These are phyloP conservation scores for Hycleus cichorii DNA, from an alignment of 1,140 invertebrate species.

Conservation along the genomic window DNA sequence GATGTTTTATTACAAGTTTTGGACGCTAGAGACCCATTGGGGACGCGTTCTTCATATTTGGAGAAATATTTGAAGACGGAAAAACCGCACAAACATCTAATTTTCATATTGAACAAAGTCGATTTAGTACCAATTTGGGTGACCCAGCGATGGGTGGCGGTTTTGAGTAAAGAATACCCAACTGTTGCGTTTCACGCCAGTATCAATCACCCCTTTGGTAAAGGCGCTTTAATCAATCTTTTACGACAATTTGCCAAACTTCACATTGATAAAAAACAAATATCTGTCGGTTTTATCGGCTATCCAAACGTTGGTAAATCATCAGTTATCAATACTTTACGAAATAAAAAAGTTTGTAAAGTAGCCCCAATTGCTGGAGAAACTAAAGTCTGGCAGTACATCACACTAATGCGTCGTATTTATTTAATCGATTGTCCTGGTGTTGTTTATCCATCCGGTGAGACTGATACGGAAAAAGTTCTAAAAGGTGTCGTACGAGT, in stretches of 20 bases:
- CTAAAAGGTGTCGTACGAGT: conserved; percentile 93
- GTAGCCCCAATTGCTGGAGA: conserved; percentile 98
- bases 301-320: conserved; percentile 99
- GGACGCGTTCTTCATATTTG: conserved; percentile 89
- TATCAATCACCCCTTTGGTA: conserved; percentile 96
- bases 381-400: conserved; percentile 99
- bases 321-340: conserved; percentile 94
- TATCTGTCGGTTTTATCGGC: conserved; percentile 97
- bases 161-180: conserved; percentile 90
- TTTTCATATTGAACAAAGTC: conserved; percentile 94
- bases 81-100: conserved; percentile 89
- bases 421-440: conserved; percentile 99
- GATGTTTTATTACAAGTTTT: conserved; percentile 93
- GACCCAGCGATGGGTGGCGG: conserved; percentile 91
- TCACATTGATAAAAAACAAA: conserved; percentile 94
- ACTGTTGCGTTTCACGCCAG: conserved; percentile 98
- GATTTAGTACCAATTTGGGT: conserved; percentile 96
- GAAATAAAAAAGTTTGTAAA: conserved; percentile 94
- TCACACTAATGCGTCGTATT: conserved; percentile 94
- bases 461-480: conserved; percentile 92
- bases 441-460: conserved; percentile 90
- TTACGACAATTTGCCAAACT: conserved; percentile 89
- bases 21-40: conserved; percentile 91
- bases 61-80: conserved; percentile 85
- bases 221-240: conserved; percentile 94